Conservation (phyloP, 2,113 vertebrate species). For the Chaenogobius annularis region DNA sequence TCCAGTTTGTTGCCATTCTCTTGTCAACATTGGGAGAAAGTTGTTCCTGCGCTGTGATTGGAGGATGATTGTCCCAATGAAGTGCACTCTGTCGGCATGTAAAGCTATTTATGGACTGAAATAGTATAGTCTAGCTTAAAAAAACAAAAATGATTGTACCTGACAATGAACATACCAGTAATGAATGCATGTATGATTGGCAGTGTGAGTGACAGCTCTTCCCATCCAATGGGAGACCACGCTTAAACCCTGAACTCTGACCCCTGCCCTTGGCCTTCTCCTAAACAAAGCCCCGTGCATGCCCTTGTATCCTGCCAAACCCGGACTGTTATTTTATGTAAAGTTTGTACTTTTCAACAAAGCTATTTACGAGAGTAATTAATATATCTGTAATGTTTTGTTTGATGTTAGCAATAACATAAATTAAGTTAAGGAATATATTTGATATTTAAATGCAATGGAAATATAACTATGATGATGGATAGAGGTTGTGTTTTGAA, state of each 20-base stretch:
- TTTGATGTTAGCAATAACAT: constrained; percentile 79
- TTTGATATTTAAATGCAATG: constrained; percentile 74
- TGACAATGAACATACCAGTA: constrained; percentile 43
- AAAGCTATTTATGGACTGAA: constrained; percentile 41
- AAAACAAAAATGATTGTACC: constrained; percentile 45
- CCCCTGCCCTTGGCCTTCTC: constrained; percentile 25
- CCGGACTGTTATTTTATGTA: constrained; percentile 75
- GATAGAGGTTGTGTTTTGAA: constrained; percentile 64
- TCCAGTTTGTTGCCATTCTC: constrained; percentile 38
- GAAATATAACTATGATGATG: constrained; percentile 52
- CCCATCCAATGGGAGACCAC: constrained; percentile 42
- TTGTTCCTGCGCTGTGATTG: constrained; percentile 28
- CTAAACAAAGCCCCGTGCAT: constrained; percentile 65
- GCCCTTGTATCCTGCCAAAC: constrained; percentile 46
- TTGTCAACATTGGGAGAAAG: constrained; percentile 47
- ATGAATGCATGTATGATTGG: constrained; percentile 61
- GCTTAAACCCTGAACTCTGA: constrained; percentile 22
- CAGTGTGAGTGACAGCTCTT: constrained; percentile 55
- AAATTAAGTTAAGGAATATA: constrained; percentile 70
- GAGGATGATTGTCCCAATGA: constrained; percentile 28
- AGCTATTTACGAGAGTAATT: constrained; percentile 48
- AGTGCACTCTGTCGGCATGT: constrained; percentile 56
- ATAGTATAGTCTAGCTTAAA: constrained; percentile 52
- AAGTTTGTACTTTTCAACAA: constrained; percentile 66
- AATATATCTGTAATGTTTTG: constrained; percentile 63